Evolutionary conservation across 2,888 invertebrate genomes (phyloP).

Genomic region (Limnephilus rhombicus): DNA sequence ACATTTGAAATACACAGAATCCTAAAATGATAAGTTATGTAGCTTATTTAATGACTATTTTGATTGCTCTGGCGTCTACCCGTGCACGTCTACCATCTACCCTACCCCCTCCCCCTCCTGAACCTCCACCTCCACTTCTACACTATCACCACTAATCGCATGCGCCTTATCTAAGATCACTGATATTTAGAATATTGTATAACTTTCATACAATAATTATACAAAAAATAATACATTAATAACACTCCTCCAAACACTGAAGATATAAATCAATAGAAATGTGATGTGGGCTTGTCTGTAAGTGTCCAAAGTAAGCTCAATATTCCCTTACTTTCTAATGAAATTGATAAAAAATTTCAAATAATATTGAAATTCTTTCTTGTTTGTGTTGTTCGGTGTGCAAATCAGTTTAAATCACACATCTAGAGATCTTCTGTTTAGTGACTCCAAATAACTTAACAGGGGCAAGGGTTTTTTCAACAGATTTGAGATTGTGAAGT

Average conservation of each 20-base stretch:
- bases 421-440: too few relatives aligned
- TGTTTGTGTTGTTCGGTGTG: too few relatives aligned
- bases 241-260: not conserved
- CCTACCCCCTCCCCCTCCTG: too few relatives aligned
- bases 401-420: too few relatives aligned
- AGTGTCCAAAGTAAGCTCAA: too few relatives aligned
- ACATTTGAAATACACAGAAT: not conserved
- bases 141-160: not conserved
- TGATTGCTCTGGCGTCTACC: not conserved
- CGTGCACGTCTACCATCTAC: not conserved
- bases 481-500: not conserved
- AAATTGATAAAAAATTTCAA: too few relatives aligned
- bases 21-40: not conserved
- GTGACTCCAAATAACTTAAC: too few relatives aligned
- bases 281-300: too few relatives aligned
- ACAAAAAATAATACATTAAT: not conserved
- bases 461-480: not conserved
- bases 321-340: too few relatives aligned
- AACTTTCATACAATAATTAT: not conserved
- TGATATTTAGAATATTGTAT: not conserved
- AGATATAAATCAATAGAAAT: not conserved
- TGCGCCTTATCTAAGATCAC: not conserved
- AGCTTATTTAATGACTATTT: not conserved
- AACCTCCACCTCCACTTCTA: not conserved
- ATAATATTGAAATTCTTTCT: too few relatives aligned